Base-by-base conservation (phyloP, 2,113 vertebrate genomes). In the Cryptomyrus ogoouensis region DNA sequence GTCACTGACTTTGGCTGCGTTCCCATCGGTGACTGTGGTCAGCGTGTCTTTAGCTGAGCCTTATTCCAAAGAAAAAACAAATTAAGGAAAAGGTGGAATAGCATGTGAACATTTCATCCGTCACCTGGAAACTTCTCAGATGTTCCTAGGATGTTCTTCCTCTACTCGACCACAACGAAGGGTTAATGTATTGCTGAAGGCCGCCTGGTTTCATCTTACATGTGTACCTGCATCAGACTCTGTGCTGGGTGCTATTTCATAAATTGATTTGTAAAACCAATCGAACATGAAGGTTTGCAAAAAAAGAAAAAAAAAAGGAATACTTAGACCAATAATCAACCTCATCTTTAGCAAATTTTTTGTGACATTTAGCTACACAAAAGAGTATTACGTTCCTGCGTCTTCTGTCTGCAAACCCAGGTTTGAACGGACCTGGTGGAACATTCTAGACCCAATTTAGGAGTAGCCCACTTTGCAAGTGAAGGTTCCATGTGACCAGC, bases 321-420 rank as follows among this genome's bases (percentile, higher is more conserved):
- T 24, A 84, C 44, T 49, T 24, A 84, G 44, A 47, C 83, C 44
- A 84, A 47, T n/a, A 39, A 84, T 47, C 15, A 84, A 44, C 21
- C 83, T 83, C 35, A 46, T 42, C 19, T 84, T 19, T n/a, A 84
- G 39, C 83, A 84, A n/a, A 9, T 84, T 84, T 47, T 12, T 84
- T 84, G 42, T 46, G 83, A 84, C 21, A 10, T 24, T n/a, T 44
- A n/a, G 39, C 83, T 84, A 47, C 21, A 84, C 44, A 21, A 46
- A 42, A 84, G 83, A 42, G 83, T 84, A 84, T 84, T 84, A 88
- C 84, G 88, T 88, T 90, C 83, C 90, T 66, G 92, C 92, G 89
- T 93, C 91, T 84, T 88, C 46, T 83, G 44, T 83, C 39, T 44
- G 15, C 42, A 44, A 44, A 44, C n/a, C 39, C 35, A 44, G 39